Evolutionary conservation across 2,888 invertebrate species (phyloP), one percentile per base, ranked within the genome.

Genomic region (Hermaeophaga mercurialis): DNA sequence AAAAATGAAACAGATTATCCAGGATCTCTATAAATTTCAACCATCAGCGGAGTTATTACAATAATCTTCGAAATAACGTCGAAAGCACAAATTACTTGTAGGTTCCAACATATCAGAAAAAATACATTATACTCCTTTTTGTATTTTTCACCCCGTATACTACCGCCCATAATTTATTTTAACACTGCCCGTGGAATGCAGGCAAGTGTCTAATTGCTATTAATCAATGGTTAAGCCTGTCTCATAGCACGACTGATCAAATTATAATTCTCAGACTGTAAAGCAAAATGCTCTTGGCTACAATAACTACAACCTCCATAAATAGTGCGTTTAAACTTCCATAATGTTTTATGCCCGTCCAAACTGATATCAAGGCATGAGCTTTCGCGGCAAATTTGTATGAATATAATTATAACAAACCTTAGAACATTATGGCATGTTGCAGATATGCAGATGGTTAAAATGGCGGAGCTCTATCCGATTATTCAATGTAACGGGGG

Each of bases 241-340:
- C 75, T 76, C 73, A 71, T 72, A 69, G 77, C 78, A 78, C 78
- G 78, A 78, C 75, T 75, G 76, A 77, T 77, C 75, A 76, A 78
- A 77, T 78, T 78, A 77, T 78, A 78, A 78, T 75, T 76, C 72
- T 71, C 26, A 49, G 41, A 71, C 70, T 63, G 70, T 71, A 73
- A 72, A 73, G 70, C 70, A 73, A 72, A 73, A 72, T 73, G 74
- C 75, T 73, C 72, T 73, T 67, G 76, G 75, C 75, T 70, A 75
- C 75, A 75, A 72, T 74, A 74, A 75, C 75, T 73, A 75, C 71
- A 73, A 74, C 73, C 73, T 73, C 72, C 70, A 75, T 73, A 76
- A 75, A 76, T 74, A 75, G 73, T 75, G 74, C 75, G 74, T 76
- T 76, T 76, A 75, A 74, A 75, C 75, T 75, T 75, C 68, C 69